A percentile compares a stretch with the other conserved stretches of the same genome.
Evolutionary conservation across 2,113 vertebrate species (phyloP).

Genomic region (Crotalus tigris): DNA sequence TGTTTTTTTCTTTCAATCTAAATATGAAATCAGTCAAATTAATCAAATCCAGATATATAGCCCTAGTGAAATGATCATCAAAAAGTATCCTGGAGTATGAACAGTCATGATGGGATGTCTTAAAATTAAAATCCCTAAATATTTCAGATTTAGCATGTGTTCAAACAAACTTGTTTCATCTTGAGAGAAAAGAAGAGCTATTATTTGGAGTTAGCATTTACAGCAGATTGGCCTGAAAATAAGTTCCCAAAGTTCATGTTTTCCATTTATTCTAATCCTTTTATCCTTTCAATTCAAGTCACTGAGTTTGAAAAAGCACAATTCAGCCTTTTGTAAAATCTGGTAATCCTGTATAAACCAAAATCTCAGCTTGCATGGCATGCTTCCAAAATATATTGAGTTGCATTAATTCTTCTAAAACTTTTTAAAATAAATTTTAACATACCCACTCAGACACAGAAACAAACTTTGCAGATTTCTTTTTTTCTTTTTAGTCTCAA

Average conservation of each 20-base stretch:
- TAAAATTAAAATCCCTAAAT: neutral
- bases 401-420: neutral
- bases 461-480: neutral
- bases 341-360: neutral
- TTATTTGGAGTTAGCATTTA: neutral
- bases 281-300: constrained; percentile 19
- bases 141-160: neutral
- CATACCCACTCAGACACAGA: neutral
- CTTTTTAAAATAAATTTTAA: neutral
- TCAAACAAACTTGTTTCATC: neutral
- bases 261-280: constrained; percentile 16
- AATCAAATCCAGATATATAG: neutral
- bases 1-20: neutral
- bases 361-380: neutral
- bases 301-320: constrained; percentile 14
- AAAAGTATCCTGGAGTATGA: neutral
- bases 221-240: neutral
- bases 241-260: constrained; percentile 16
- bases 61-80: neutral
- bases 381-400: neutral
- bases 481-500: neutral
- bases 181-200: neutral
- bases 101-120: neutral
- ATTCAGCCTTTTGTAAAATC: constrained; percentile 2
- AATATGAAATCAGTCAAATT: neutral